Percentiles rank a stretch among this genome's conserved stretches.
These are phyloP conservation scores for Icerya purchasi DNA, from an alignment of 2,888 invertebrate genomes.

Conservation along the genomic window DNA sequence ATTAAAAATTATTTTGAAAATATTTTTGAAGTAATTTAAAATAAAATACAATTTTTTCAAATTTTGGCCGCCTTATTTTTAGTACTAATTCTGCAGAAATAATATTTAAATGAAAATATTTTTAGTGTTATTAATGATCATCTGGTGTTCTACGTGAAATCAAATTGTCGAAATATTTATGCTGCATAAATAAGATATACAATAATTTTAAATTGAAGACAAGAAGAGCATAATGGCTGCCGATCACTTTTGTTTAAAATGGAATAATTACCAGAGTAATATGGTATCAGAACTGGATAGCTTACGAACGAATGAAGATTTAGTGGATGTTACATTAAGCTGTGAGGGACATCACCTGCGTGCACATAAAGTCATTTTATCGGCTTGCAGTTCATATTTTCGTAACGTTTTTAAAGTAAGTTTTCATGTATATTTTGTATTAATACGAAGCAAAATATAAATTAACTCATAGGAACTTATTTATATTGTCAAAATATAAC, in stretches of 20 bases:
- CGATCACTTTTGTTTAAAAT: constrained; percentile 50
- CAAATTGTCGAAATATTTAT: no score
- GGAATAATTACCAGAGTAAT: constrained; percentile 51
- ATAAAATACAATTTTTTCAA: no score
- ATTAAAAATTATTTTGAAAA: no score
- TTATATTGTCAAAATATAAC: no score
- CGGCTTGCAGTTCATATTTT: constrained; percentile 54
- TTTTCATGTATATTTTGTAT: neutral
- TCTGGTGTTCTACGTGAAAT: no score
- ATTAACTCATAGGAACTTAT: neutral
- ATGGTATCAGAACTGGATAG: constrained; percentile 47
- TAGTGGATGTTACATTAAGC: constrained; percentile 49
- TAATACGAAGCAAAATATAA: neutral
- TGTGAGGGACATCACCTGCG: constrained; percentile 48
- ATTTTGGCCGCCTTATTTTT: no score
- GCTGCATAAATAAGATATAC: no score
- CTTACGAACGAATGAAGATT: constrained; percentile 42
- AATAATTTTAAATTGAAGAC: no score
- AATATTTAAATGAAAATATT: no score
- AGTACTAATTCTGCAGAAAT: no score
- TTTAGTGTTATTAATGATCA: no score
- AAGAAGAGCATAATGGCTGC: constrained; percentile 19
- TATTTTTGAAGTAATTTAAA: no score
- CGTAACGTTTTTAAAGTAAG: constrained; percentile 46
- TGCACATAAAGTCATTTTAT: constrained; percentile 52